phyloP scores from a whole-genome alignment of 2,888 invertebrate species.

The Tanypteryx hageni region DNA sequence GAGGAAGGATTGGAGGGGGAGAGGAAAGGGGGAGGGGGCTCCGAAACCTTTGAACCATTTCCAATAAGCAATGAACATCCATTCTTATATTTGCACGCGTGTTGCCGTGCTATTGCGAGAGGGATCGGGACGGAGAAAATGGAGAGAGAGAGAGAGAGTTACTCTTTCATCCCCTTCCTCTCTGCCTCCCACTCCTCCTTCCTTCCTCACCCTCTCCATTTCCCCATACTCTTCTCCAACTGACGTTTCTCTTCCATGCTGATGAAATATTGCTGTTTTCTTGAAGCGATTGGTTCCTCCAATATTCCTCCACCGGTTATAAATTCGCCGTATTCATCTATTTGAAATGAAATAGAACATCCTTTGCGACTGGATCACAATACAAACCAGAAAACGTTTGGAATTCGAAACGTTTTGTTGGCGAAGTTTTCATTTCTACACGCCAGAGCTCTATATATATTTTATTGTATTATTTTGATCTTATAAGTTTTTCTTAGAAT shows the following conservation, averaged over 20 bases:
- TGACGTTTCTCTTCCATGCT: neutral
- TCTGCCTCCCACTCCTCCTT: neutral
- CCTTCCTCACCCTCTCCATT: neutral
- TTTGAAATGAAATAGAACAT: too few relatives aligned
- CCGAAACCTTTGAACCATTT: constrained; percentile 34
- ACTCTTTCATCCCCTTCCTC: neutral
- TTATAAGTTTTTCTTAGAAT: too few relatives aligned
- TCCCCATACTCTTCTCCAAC: neutral
- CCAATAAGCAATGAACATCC: constrained; percentile 14
- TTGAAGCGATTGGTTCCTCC: too few relatives aligned
- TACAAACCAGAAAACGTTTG: too few relatives aligned
- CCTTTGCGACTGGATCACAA: too few relatives aligned
- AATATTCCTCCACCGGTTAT: too few relatives aligned
- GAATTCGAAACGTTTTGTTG: too few relatives aligned
- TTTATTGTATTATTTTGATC: too few relatives aligned
- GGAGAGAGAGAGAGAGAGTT: neutral
- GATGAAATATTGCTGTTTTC: neutral
- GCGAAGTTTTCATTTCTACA: too few relatives aligned
- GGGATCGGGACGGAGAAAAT: too few relatives aligned
- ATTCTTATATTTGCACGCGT: constrained; percentile 7
- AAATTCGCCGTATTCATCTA: too few relatives aligned
- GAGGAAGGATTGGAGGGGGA: neutral
- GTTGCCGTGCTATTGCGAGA: constrained; percentile 2
- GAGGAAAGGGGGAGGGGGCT: constrained; percentile 48
- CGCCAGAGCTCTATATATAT: too few relatives aligned